Conservation (phyloP, 2,797 vertebrate genomes). For the Rhinogobio ventralis region DNA sequence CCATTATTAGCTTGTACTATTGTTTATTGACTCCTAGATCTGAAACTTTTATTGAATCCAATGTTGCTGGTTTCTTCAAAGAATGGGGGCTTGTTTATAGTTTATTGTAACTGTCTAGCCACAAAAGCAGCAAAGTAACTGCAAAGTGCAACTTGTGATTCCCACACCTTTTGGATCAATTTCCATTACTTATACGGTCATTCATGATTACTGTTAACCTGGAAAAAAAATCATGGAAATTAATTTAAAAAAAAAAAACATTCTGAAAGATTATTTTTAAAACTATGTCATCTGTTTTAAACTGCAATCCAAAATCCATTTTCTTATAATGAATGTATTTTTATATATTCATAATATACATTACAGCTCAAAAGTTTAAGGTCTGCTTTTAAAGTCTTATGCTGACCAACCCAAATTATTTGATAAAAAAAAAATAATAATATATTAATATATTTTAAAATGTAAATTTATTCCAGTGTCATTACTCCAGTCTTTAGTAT, state of each 20-base stretch:
- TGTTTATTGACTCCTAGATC: slow-evolving; percentile 37
- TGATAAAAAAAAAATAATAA: not conserved
- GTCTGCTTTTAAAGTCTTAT: not conserved
- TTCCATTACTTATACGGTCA: not conserved
- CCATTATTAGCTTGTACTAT: slow-evolving; percentile 40
- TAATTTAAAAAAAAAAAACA: too few species aligned
- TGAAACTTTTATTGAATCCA: slow-evolving; percentile 20
- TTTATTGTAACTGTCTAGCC: slow-evolving; percentile 39
- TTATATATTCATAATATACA: not conserved
- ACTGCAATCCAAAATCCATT: not conserved
- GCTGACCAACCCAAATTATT: not conserved
- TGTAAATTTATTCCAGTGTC: too few species aligned
- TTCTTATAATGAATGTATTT: not conserved
- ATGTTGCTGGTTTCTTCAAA: slow-evolving; percentile 8
- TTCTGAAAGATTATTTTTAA: not conserved
- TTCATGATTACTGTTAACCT: not conserved
- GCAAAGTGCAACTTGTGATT: not conserved
- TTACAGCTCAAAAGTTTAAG: not conserved
- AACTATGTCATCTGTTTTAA: not conserved
- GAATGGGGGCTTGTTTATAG: slow-evolving; percentile 19
- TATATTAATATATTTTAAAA: too few species aligned
- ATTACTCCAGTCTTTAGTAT: not conserved
- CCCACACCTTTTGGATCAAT: not conserved
- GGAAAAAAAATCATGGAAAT: not conserved
- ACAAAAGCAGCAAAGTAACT: not conserved